Evolutionary conservation across 2,797 vertebrate genomes (phyloP), one percentile per base, ranked within the genome.

Genomic region (Mallotus villosus): DNA sequence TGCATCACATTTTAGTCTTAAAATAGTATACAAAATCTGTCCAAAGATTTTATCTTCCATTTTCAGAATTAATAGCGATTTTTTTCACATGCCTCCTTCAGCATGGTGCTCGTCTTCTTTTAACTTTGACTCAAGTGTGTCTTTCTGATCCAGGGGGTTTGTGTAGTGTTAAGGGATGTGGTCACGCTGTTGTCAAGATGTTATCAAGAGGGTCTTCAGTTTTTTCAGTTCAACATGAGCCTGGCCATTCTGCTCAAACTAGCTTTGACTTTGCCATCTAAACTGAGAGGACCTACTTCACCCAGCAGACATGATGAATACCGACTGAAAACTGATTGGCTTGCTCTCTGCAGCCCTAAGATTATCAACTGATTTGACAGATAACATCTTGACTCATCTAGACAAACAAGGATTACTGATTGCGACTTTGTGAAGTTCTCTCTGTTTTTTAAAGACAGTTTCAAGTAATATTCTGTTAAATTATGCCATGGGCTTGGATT

Each of bases 391-490:
- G 6, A 62, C 41, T 63, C 25, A 55, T 55, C 8, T 58, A 63
- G 67, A 84, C 29, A 83, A 84, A 82, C 82, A 85, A 67, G 81
- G 3, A 84, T 81, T 25, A 34, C 32, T 75, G 67, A 32, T 75
- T 72, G 64, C 74, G 76, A 63, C 41, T 67, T 67, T 83, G 74
- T 74, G 61, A 41, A 29, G 5, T 70, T 29, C 37, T 34, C 12
- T 46, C 41, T 46, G 41, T 46, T n/a, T 51, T 55, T 55, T 55
- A n/a, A 55, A n/a, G 16, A 3, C 19, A n/a, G 16, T 55, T 17
- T 5, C 16, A 55, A 55, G 51, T n/a, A n/a, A 17, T 55, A n/a
- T 55, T 55, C 19, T 55, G 51, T 55, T 17, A 2, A 55, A n/a
- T 72, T 37, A 60, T 46, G 12, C 41, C 41, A 46, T 14, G 41